Evolutionary conservation across 2,797 vertebrate species (phyloP), one percentile per base, ranked within the genome.

Genomic region (Cossypha caffra): DNA sequence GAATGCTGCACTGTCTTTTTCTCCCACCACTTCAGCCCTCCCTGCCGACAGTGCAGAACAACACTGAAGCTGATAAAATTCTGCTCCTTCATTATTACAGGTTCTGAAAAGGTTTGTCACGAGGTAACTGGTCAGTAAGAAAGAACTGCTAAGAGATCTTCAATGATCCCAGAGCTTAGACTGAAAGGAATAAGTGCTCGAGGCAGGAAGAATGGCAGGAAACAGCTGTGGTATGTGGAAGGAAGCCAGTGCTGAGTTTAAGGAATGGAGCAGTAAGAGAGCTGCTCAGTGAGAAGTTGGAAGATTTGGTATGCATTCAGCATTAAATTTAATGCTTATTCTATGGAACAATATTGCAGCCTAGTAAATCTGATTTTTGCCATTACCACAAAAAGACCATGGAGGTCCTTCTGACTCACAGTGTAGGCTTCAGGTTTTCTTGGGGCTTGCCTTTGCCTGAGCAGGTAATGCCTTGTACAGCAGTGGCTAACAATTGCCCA

Each of bases 1-100:
- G 40, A 72, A 24, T 24, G 10, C 12, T 48, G 15, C 8, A 28
- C 6, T 1, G 0, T 66, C 18, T 48, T n/a, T 69, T 23, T 26
- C 28, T 21, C 9, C 8, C 21, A 16, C 16, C 0, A 3, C 15
- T 14, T 63, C 10, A 3, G 7, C 26, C 12, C 21, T 15, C 3
- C 24, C 55, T 1, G 2, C 10, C 0, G 0, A 26, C 1, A 2
- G 18, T 20, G 21, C 50, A 73, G 42, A 59, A 7, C 24, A 73
- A 13, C 1, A 3, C 16, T 69, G 51, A 83, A 64, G 21, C 4
- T 50, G 26, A 33, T 52, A 51, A 11, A 18, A 73, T 75, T 63
- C 45, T 29, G 13, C 3, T 23, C 24, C 25, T 80, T 83, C 31
- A 66, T 31, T 54, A 16, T 40, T 38, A 28, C 0, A 7, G 18